Evolutionary conservation across 1,140 invertebrate genomes (phyloP), one percentile per base, ranked within the genome.

Genomic region (Drosophila auraria): DNA sequence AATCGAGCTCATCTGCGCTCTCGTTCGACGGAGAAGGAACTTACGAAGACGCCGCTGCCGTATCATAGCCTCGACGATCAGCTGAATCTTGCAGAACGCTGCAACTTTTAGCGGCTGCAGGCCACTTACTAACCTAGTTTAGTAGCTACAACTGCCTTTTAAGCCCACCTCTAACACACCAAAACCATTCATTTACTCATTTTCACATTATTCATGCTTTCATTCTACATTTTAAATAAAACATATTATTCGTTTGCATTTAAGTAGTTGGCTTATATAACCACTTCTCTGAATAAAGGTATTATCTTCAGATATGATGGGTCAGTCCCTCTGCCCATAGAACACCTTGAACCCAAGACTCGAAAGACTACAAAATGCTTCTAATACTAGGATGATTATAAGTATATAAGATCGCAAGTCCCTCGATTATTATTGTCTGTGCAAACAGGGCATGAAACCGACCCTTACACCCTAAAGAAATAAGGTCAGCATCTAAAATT

Each of bases 1-100:
- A 92, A 92, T 74, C 78, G 83, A 0, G 15, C 62, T 0, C 76
- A 92, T 33, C 23, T 84, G n/a, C 84, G 89, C n/a, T 82, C 91
- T 0, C 89, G 77, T 2, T 82, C 84, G 0, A 76, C 69, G 30
- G 91, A 91, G 23, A 81, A 80, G 73, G 90, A 87, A 36, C 36
- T 74, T 0, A 44, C 56, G 2, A 91, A 92, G 12, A 64, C 63
- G 7, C 74, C 65, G 1, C 33, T 86, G 25, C 58, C 76, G 5
- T 38, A 30, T 79, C 54, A 78, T 9, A 87, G 68, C 17, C 74
- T 78, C 15, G 87, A 92, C 25, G 90, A 92, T 65, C 78, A 83
- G 50, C 45, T 90, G 9, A 82, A 86, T 66, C 69, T 72, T n/a
- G 47, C 33, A 40, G 58, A 86, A 27, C 64, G 69, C 0, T 17